Conservation (phyloP, 2,113 vertebrate species). For the Raja brachyura region DNA sequence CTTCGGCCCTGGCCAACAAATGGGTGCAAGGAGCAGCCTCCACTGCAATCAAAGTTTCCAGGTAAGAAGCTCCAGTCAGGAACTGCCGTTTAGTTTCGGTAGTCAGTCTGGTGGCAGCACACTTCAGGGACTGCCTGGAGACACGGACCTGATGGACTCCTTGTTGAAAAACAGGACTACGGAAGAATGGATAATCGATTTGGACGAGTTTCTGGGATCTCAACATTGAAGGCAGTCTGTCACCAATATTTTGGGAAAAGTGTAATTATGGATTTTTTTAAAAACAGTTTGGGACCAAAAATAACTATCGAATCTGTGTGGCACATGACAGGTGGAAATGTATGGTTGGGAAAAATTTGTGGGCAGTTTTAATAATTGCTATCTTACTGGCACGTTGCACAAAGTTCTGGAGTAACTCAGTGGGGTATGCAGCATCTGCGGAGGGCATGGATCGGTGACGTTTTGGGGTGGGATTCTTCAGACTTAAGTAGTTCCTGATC, state of each 20-base stretch:
- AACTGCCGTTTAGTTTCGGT: conserved; percentile 77
- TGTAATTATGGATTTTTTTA: conserved; percentile 3
- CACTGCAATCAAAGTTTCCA: conserved; percentile 86
- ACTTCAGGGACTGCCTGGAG: conserved; percentile 69
- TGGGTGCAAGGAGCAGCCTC: conserved; percentile 62
- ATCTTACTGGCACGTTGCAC: not conserved
- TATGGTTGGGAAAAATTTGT: conserved; percentile 21
- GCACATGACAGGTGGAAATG: conserved; percentile 19
- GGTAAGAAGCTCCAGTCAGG: conserved; percentile 73
- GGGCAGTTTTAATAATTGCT: not conserved
- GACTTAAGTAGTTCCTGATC: no score
- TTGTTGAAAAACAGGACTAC: conserved; percentile 89
- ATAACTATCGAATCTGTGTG: not conserved
- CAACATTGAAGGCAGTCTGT: conserved; percentile 57
- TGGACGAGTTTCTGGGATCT: conserved; percentile 84
- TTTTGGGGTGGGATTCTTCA: no score
- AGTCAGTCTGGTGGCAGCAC: conserved; percentile 61
- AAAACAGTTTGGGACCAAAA: conserved; percentile 21
- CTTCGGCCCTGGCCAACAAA: conserved; percentile 65
- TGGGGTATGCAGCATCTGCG: no score
- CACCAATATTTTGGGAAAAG: not conserved
- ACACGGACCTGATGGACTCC: conserved; percentile 86
- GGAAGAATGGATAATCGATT: conserved; percentile 93
- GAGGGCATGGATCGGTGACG: no score
- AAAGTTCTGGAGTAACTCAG: no score